Evolutionary conservation across 2,113 vertebrate species (phyloP).

Genomic region (Corydoras sp.): DNA sequence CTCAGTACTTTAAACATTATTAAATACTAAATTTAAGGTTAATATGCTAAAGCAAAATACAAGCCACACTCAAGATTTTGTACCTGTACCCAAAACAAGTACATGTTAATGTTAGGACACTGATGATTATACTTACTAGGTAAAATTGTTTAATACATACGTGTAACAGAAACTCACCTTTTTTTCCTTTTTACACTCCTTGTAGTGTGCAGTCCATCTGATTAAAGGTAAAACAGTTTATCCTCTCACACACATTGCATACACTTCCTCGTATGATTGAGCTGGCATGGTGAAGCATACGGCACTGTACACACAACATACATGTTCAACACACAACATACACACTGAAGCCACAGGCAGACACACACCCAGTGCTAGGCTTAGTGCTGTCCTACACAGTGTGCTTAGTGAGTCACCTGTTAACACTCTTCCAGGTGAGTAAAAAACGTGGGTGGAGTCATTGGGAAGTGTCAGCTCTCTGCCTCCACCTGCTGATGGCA

Average conservation of each 20-base stretch:
- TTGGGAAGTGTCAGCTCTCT: not conserved
- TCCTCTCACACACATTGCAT: not conserved
- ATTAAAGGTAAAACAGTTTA: not conserved
- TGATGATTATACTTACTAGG: too few relatives aligned
- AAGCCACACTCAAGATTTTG: too few relatives aligned
- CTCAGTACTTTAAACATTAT: too few relatives aligned
- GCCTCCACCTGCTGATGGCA: not conserved
- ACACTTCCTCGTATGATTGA: not conserved
- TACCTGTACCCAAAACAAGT: too few relatives aligned
- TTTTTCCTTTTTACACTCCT: not conserved
- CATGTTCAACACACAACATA: not conserved
- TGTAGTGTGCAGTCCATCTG: not conserved
- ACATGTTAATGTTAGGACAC: too few relatives aligned
- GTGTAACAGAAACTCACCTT: too few relatives aligned
- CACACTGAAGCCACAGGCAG: not conserved
- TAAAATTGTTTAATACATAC: too few relatives aligned
- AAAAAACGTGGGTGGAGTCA: not conserved
- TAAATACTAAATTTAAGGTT: too few relatives aligned
- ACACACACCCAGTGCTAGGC: not conserved
- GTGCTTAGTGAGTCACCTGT: not conserved
- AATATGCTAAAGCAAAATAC: too few relatives aligned
- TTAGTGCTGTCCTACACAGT: not conserved
- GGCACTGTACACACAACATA: not conserved
- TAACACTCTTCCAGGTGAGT: slow-evolving; percentile 1
- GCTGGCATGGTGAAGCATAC: not conserved